phyloP scores from a whole-genome alignment of 2,113 vertebrate genomes.

The Myxocyprinus asiaticus region DNA sequence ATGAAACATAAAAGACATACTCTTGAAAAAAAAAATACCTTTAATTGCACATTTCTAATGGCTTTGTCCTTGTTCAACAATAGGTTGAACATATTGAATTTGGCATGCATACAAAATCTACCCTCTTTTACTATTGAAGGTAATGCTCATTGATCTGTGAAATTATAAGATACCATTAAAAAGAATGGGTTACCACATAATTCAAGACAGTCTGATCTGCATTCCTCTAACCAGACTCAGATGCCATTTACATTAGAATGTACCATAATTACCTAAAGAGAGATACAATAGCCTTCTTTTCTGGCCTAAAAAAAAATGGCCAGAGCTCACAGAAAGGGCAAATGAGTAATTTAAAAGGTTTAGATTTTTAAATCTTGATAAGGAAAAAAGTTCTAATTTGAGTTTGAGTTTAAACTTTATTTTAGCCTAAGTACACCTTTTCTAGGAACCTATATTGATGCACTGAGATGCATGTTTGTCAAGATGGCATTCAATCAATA shows the following conservation, averaged over 20 bases:
- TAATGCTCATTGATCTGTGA: constrained; percentile 77
- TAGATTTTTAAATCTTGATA: constrained; percentile 6
- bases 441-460: background rate
- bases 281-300: constrained; percentile 28
- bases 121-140: constrained; percentile 63
- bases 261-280: constrained; percentile 31
- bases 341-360: background rate
- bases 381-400: background rate
- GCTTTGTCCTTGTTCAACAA: constrained; percentile 69
- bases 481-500: background rate
- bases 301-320: constrained; percentile 10
- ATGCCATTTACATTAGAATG: constrained; percentile 49
- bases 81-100: constrained; percentile 69
- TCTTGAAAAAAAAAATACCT: constrained; percentile 42
- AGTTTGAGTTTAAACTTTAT: background rate
- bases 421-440: background rate
- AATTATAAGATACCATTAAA: constrained; percentile 74
- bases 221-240: constrained; percentile 64
- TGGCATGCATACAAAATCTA: constrained; percentile 66
- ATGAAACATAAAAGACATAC: constrained; percentile 13
- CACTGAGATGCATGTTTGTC: constrained; percentile 1
- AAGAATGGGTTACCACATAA: constrained; percentile 62
- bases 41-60: constrained; percentile 61
- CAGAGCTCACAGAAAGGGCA: constrained; percentile 1
- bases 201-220: constrained; percentile 63